phyloP scores from a whole-genome alignment of 1,140 invertebrate species.

The Amphibalanus amphitrite region DNA sequence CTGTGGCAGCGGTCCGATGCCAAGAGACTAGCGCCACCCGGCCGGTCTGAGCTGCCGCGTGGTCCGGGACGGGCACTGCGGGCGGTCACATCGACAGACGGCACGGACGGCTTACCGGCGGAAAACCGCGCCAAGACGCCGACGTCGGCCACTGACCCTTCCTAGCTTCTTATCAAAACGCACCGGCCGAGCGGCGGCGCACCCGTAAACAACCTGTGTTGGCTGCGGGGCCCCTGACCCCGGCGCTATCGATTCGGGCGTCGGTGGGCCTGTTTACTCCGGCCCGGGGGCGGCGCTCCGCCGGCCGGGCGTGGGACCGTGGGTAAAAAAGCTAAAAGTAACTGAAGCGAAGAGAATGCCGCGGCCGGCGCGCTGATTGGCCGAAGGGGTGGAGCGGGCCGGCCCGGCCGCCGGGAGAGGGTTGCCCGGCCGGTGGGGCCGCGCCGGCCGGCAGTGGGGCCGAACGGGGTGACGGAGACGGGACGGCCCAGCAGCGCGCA shows the following conservation, averaged over 20 bases:
- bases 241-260: not conserved
- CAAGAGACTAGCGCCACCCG: too few species aligned
- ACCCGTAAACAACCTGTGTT: not conserved
- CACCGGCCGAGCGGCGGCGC: not conserved
- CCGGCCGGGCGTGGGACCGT: not conserved
- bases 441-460: too few species aligned
- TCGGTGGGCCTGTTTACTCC: not conserved
- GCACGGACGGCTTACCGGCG: too few species aligned
- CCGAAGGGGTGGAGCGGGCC: not conserved
- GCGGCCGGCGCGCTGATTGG: not conserved
- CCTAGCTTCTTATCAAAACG: not conserved
- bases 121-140: not conserved
- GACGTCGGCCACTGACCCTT: not conserved
- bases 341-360: not conserved
- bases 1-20: not conserved
- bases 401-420: not conserved
- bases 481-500: too few species aligned
- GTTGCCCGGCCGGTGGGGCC: not conserved
- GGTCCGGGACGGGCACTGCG: too few species aligned
- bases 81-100: too few species aligned
- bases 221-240: not conserved
- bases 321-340: slow-evolving; percentile 2
- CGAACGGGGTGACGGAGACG: too few species aligned
- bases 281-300: not conserved
- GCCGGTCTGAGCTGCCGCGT: not conserved